phyloP scores from a whole-genome alignment of 35 echinoderm and acorn worm species.

The Heliocidaris erythrogramma region DNA sequence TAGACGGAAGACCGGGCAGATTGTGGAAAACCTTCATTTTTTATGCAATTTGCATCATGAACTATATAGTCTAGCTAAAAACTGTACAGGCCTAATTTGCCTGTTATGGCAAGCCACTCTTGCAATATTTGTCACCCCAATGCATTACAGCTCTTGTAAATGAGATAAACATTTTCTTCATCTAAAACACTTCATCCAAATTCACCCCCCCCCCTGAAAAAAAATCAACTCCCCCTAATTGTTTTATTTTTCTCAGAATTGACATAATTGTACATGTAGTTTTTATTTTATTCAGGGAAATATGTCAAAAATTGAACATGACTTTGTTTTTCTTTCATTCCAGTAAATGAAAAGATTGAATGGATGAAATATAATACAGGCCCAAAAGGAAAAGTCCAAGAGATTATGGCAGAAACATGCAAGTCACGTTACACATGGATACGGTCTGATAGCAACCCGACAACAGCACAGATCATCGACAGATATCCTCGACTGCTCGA shows the following conservation, averaged over 20 bases:
- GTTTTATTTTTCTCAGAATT: background rate
- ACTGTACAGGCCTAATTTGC: background rate
- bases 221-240: no score
- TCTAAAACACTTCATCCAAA: background rate
- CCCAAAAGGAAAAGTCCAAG: slow-evolving; percentile 17
- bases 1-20: no score
- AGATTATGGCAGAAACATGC: slow-evolving; percentile 42
- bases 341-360: slow-evolving; percentile 31
- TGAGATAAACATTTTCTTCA: background rate
- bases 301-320: background rate
- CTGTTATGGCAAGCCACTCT: background rate
- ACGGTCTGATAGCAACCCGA: background rate
- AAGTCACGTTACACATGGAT: slow-evolving; percentile 45
- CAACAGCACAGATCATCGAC: slow-evolving; percentile 40
- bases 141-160: background rate
- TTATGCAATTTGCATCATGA: background rate
- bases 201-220: background rate
- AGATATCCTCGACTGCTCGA: slow-evolving; percentile 46
- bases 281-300: background rate
- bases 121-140: background rate
- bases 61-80: background rate
- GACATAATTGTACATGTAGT: background rate
- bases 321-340: background rate
- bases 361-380: slow-evolving; percentile 46
- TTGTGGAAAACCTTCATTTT: no score